Conservation (phyloP, 1,140 invertebrate genomes). For the Cydia strobilella region DNA sequence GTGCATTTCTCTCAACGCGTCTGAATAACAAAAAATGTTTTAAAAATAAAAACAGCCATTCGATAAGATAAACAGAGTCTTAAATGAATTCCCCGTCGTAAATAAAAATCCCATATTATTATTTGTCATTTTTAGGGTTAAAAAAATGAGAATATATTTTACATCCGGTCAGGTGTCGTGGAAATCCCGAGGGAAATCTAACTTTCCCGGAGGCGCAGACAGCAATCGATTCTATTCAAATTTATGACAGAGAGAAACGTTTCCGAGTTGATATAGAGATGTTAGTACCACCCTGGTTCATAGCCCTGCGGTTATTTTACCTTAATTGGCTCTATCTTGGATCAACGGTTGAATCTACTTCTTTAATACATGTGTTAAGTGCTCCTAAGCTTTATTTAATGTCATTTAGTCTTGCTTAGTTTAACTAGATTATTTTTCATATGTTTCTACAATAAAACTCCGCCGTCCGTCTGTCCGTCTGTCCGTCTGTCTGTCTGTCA, state of each 20-base stretch:
- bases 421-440: no score
- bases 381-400: no score
- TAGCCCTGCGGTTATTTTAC: neutral
- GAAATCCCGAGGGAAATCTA: slow-evolving; percentile 78
- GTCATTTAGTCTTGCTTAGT: no score
- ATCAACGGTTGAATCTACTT: no score
- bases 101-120: slow-evolving; percentile 37
- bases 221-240: slow-evolving; percentile 80
- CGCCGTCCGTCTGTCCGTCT: no score
- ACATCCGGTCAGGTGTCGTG: slow-evolving; percentile 78
- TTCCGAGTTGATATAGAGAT: slow-evolving; percentile 53
- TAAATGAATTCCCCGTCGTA: slow-evolving; percentile 6
- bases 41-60: neutral
- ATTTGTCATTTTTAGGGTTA: slow-evolving; percentile 43
- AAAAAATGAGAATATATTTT: slow-evolving; percentile 77
- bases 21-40: neutral
- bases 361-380: no score
- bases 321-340: no score
- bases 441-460: no score
- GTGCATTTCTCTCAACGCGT: no score
- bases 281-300: slow-evolving; percentile 39
- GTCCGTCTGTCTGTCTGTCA: no score
- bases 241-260: slow-evolving; percentile 78
- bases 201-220: slow-evolving; percentile 78
- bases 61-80: slow-evolving; percentile 13